Evolutionary conservation across 1,140 invertebrate species (phyloP).

Genomic region (Riptortus pedestris): DNA sequence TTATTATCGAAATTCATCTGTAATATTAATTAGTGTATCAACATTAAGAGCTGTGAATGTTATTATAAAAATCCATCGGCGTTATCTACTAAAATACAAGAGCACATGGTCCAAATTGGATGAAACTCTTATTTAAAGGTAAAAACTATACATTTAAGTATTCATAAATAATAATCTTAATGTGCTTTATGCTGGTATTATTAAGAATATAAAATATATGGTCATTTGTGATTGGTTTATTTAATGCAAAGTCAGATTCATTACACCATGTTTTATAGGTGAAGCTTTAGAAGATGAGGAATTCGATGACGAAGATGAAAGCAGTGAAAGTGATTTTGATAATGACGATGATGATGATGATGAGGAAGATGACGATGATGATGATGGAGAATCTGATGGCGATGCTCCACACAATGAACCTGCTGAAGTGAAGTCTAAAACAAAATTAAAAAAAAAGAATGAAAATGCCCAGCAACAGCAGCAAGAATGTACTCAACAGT

Average conservation of each 20-base stretch:
- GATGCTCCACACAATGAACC: background rate
- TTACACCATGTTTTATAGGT: slow-evolving; percentile 35
- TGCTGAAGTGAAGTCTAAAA: background rate
- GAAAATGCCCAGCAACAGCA: too few species aligned
- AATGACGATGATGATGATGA: slow-evolving; percentile 62
- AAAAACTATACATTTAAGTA: too few species aligned
- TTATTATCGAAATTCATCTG: too few species aligned
- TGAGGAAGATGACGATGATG: slow-evolving; percentile 36
- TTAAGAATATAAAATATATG: too few species aligned
- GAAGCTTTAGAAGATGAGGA: slow-evolving; percentile 67
- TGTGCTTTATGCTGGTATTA: too few species aligned
- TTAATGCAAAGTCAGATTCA: slow-evolving; percentile 6
- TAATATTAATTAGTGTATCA: too few species aligned
- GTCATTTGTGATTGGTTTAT: background rate
- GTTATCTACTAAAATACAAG: background rate
- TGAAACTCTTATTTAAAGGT: too few species aligned
- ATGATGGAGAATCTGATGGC: slow-evolving; percentile 31
- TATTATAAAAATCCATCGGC: too few species aligned
- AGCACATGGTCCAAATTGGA: background rate
- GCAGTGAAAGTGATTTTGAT: slow-evolving; percentile 44
- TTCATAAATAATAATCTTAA: too few species aligned
- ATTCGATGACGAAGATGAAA: slow-evolving; percentile 37
- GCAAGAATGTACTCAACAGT: slow-evolving; percentile 1
- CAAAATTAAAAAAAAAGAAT: slow-evolving; percentile 5
- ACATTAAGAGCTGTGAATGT: too few species aligned